These are phyloP conservation scores for Paracanthobrama guichenoti DNA, from an alignment of 2,113 vertebrate species.

Conservation along the genomic window DNA sequence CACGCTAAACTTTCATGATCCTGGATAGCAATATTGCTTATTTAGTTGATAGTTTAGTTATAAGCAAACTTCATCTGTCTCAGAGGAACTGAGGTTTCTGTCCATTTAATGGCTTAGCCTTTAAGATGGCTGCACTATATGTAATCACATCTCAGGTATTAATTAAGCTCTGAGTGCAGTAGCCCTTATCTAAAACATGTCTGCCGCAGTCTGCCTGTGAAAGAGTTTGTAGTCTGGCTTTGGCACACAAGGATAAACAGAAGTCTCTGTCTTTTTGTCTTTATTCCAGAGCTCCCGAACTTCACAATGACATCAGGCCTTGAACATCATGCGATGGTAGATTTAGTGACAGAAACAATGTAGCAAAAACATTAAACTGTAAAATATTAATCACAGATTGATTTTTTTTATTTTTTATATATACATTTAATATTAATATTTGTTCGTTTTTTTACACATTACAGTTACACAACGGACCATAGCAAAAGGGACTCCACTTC, in stretches of 20 bases:
- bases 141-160: neutral
- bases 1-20: neutral
- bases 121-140: neutral
- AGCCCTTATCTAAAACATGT: neutral
- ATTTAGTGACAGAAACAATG: neutral
- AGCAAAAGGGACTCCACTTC: no score
- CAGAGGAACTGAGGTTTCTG: neutral
- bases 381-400: no score
- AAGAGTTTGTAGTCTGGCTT: conserved; percentile 18
- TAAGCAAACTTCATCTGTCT: neutral
- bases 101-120: conserved; percentile 9
- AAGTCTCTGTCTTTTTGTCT: neutral
- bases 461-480: no score
- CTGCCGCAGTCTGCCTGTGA: neutral
- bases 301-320: neutral
- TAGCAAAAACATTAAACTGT: neutral
- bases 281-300: neutral
- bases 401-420: no score
- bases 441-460: no score
- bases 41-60: neutral
- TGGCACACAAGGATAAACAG: conserved; percentile 1
- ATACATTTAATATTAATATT: no score
- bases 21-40: neutral
- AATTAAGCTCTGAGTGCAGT: conserved; percentile 16
- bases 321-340: neutral